Base-by-base conservation (phyloP, 2,113 vertebrate genomes). In the Cariama cristata region DNA sequence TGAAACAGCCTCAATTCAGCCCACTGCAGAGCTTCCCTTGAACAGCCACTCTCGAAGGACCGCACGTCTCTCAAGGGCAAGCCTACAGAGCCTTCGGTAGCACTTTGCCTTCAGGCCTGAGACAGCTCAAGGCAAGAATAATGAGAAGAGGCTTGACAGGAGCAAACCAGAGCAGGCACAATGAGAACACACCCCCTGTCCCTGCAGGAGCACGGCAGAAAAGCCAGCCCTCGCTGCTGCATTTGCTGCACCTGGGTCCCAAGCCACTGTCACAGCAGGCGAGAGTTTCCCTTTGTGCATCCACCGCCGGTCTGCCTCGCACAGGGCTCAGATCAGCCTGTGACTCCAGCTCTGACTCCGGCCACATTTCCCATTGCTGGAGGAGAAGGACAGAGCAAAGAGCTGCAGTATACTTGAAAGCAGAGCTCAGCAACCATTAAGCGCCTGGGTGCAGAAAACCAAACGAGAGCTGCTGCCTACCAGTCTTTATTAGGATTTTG, bases 1-100 rank as follows among this genome's bases (percentile, higher is more conserved):
- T 96, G 90, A 96, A 97, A 97, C 94, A 62, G 94, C 79, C 82
- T 90, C 94, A 92, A 91, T 97, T 93, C 86, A 97, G 79, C 88
- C 94, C 94, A 84, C 86, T 95, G 95, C 93, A 72, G 67, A 16
- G 76, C 88, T 94, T 91, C 90, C 86, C 94, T 84, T 82, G 79
- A 96, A 90, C 91, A 90, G 95, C 50, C 79, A 75, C 84, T 76
- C 95, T 91, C 88, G 81, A 86, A 79, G 69, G 95, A 94, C 91
- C 59, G 0, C 30, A 10, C 7, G 1, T 32, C 79, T 74, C 90
- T 47, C 93, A 88, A 86, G 94, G 87, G 86, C 88, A 82, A 91
- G 90, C 58, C 68, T 62, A 53, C 40, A 85, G 88, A 60, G 86
- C 82, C 75, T 85, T 88, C 92, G 68, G 76, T 15, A 84, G 74